These are phyloP conservation scores for Pseudois nayaur DNA, from an alignment of 2,113 vertebrate genomes.

Conservation along the genomic window DNA sequence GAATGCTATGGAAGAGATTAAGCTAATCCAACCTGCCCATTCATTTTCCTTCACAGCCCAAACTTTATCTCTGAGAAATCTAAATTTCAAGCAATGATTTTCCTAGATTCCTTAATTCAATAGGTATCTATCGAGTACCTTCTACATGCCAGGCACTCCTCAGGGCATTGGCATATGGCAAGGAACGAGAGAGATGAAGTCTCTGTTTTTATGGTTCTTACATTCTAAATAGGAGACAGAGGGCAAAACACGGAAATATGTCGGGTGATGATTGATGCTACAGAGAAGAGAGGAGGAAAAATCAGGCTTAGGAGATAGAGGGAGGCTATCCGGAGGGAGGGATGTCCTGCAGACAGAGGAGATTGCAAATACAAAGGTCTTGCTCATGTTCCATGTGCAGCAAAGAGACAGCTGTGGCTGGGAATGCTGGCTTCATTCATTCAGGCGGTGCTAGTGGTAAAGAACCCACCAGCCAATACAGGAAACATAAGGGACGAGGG, in stretches of 20 bases:
- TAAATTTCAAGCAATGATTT: not conserved
- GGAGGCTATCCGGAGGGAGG: not conserved
- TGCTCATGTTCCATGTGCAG: not conserved
- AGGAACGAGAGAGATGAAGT: not conserved
- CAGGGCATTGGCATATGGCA: not conserved
- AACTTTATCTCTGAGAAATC: not conserved
- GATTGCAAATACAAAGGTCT: not conserved
- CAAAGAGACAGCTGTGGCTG: not conserved
- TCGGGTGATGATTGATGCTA: not conserved
- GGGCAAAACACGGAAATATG: not conserved
- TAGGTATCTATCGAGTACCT: not conserved
- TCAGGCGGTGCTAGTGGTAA: not conserved
- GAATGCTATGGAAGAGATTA: not conserved
- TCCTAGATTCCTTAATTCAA: not conserved
- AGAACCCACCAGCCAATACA: not conserved
- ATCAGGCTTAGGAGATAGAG: not conserved
- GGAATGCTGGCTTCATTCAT: not conserved
- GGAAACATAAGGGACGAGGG: not conserved
- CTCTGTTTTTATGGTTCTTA: not conserved
- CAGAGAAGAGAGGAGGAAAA: not conserved
- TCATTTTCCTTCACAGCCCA: not conserved
- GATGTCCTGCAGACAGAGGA: not conserved
- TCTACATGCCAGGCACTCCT: not conserved
- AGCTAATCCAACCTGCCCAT: not conserved
- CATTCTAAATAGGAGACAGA: not conserved